These are phyloP conservation scores for Periophthalmus magnuspinnatus DNA, from an alignment of 2,797 vertebrate species.

Conservation along the genomic window DNA sequence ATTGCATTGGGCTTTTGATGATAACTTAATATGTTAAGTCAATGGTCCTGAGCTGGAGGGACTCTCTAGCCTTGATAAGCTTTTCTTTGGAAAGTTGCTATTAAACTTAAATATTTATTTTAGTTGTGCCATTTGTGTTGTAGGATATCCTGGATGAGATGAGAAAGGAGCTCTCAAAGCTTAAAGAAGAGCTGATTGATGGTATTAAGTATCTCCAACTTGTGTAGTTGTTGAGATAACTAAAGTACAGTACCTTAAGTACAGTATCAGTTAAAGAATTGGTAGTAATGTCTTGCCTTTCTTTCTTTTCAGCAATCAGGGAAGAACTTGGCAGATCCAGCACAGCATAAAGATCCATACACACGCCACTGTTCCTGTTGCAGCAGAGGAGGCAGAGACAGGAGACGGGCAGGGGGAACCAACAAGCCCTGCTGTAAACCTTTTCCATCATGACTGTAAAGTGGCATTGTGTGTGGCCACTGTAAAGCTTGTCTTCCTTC, in stretches of 20 bases:
- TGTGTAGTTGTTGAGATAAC: too few species aligned
- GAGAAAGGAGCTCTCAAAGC: slow-evolving; percentile 96
- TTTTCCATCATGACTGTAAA: slow-evolving; percentile 67
- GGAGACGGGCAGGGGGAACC: slow-evolving; percentile 51
- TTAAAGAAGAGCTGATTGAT: slow-evolving; percentile 99
- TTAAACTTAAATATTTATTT: slow-evolving; percentile 13
- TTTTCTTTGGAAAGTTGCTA: neutral
- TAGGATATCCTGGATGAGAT: slow-evolving; percentile 99
- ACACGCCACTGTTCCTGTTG: neutral
- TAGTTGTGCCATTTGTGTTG: slow-evolving; percentile 11
- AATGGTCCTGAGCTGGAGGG: slow-evolving; percentile 24
- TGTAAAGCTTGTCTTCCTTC: slow-evolving; percentile 97
- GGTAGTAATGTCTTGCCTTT: neutral
- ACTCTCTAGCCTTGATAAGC: neutral
- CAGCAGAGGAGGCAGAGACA: neutral
- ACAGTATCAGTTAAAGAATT: neutral
- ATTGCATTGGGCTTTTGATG: neutral
- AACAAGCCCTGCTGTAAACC: slow-evolving; percentile 33
- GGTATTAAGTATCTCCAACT: too few species aligned
- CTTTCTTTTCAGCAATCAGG: slow-evolving; percentile 86
- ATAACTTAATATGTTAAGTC: slow-evolving; percentile 6
- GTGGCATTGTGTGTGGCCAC: slow-evolving; percentile 71
- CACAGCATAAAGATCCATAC: slow-evolving; percentile 81
- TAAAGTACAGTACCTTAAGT: neutral
- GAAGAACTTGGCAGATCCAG: slow-evolving; percentile 96